Conservation (phyloP, 2,113 vertebrate genomes). For the Lates calcarifer region DNA sequence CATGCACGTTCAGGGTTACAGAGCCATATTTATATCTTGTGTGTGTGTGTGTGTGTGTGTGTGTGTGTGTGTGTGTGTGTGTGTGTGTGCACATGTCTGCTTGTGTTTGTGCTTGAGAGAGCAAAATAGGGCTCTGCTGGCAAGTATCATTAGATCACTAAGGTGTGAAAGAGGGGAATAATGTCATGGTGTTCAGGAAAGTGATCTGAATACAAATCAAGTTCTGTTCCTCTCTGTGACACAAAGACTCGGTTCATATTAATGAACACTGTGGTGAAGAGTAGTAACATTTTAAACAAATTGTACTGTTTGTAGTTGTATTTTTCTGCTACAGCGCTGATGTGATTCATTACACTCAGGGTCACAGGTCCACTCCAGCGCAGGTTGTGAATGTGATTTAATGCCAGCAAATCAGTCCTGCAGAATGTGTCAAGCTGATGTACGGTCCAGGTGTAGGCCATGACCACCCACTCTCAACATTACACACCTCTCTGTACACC, state of each 20-base stretch:
- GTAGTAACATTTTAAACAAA: constrained; percentile 5
- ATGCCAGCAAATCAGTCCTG: constrained; percentile 43
- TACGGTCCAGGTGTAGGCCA: constrained; percentile 50
- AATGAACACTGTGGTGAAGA: not conserved
- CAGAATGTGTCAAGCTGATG: constrained; percentile 39
- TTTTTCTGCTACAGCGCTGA: not conserved
- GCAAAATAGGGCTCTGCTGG: constrained; percentile 15
- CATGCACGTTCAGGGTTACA: not conserved
- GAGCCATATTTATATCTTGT: not conserved
- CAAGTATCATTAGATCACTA: constrained; percentile 44
- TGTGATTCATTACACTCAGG: not conserved
- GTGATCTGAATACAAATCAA: constrained; percentile 63
- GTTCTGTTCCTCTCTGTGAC: not conserved
- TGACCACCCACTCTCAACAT: constrained; percentile 51
- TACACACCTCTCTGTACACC: constrained; percentile 1
- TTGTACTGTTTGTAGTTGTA: not conserved
- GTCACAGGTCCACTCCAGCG: constrained; percentile 3
- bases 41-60: not conserved
- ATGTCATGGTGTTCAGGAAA: constrained; percentile 34
- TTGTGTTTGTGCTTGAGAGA: not conserved
- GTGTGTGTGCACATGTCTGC: not conserved
- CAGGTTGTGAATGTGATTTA: constrained; percentile 39
- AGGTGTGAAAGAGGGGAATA: constrained; percentile 58
- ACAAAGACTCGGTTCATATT: not conserved
- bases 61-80: not conserved